Percentiles rank a stretch among this genome's conserved stretches.
phyloP scores from a whole-genome alignment of 2,797 vertebrate genomes.

The Falco naumanni region DNA sequence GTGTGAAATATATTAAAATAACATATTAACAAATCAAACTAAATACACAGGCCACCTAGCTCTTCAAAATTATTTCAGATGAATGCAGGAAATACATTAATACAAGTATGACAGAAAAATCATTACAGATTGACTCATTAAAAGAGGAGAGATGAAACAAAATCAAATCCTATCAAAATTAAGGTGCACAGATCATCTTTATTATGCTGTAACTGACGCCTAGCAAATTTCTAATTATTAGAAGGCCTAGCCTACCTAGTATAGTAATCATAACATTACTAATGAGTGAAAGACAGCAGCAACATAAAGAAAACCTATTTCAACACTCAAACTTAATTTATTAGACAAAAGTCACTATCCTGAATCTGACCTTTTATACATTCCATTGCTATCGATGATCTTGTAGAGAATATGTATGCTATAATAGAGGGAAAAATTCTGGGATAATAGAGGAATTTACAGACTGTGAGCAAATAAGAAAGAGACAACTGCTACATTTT shows the following conservation, averaged over 20 bases:
- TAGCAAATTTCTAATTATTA: background rate
- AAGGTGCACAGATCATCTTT: background rate
- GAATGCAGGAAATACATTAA: background rate
- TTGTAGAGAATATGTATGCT: background rate
- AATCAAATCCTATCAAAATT: background rate
- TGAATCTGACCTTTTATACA: background rate
- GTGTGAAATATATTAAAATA: background rate
- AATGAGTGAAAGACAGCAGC: background rate
- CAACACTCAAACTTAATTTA: background rate
- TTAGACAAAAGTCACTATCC: background rate
- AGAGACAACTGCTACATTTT: background rate
- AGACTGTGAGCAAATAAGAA: background rate
- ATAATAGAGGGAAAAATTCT: background rate
- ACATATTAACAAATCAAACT: background rate
- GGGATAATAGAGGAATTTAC: background rate
- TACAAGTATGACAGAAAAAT: constrained; percentile 19
- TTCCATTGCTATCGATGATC: background rate
- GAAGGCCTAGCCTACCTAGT: background rate
- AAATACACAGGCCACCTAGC: background rate
- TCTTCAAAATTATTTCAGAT: constrained; percentile 1
- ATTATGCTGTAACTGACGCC: background rate
- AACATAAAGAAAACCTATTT: background rate
- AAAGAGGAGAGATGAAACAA: background rate
- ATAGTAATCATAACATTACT: background rate
- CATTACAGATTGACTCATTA: background rate